These are phyloP conservation scores for Martes flavigula DNA, from an alignment of 2,797 vertebrate genomes.

Conservation along the genomic window DNA sequence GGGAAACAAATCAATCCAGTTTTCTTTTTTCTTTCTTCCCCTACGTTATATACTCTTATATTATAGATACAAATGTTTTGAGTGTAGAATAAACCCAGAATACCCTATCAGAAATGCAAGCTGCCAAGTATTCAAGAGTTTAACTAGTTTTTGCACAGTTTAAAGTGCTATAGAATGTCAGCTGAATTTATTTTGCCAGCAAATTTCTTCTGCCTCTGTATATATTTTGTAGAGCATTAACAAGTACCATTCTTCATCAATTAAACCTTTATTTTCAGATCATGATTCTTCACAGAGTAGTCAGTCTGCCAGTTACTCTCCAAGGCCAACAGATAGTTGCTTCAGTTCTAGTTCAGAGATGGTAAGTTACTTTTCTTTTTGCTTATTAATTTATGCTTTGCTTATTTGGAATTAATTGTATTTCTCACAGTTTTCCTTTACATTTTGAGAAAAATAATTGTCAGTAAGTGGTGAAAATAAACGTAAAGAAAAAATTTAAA, in stretches of 20 bases:
- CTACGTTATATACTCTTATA: background rate
- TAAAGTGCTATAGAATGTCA: background rate
- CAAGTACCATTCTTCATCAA: background rate
- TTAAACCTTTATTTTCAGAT: slow-evolving; percentile 73
- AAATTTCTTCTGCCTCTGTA: background rate
- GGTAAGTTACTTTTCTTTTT: slow-evolving; percentile 79
- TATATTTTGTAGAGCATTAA: background rate
- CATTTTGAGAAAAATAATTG: background rate
- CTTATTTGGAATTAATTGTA: background rate
- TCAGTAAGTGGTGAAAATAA: background rate
- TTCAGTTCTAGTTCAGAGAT: slow-evolving; percentile 83
- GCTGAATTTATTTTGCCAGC: background rate
- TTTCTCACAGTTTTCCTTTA: background rate
- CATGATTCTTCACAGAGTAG: slow-evolving; percentile 73
- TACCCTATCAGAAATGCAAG: background rate
- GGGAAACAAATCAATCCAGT: background rate
- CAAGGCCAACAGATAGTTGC: slow-evolving; percentile 79
- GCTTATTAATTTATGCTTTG: background rate
- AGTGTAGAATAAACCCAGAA: background rate
- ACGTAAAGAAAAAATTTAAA: background rate
- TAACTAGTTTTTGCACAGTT: background rate
- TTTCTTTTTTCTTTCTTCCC: background rate
- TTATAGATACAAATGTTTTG: background rate
- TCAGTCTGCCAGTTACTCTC: slow-evolving; percentile 83
- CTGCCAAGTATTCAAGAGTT: background rate